These are phyloP conservation scores for Xerus rutilus DNA, from an alignment of 2,797 vertebrate genomes.

Conservation along the genomic window DNA sequence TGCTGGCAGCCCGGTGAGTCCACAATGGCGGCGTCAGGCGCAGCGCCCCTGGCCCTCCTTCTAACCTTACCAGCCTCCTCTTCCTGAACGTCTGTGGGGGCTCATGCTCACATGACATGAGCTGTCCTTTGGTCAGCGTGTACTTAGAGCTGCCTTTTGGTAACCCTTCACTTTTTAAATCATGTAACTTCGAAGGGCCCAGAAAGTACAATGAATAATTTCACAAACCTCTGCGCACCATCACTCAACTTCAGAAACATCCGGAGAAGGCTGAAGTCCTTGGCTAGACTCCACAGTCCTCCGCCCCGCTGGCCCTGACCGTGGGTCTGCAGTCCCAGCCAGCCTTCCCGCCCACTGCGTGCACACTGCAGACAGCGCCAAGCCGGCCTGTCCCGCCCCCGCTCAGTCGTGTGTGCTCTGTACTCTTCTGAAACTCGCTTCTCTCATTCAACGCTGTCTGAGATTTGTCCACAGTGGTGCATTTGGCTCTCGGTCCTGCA, in stretches of 20 bases:
- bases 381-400: not conserved
- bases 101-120: not conserved
- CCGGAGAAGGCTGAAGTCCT: not conserved
- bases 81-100: not conserved
- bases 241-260: not conserved
- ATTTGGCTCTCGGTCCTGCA: not conserved
- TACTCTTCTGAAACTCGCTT: not conserved
- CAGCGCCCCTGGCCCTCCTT: no score
- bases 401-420: not conserved
- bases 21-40: no score
- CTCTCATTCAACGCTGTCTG: not conserved
- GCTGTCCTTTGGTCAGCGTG: not conserved
- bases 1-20: no score
- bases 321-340: not conserved
- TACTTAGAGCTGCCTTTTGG: not conserved
- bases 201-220: not conserved
- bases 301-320: not conserved
- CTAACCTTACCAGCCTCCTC: not conserved
- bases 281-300: not conserved
- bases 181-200: not conserved
- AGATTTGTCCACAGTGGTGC: no score
- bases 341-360: no score
- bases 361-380: no score
- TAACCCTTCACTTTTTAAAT: not conserved
- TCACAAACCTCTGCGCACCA: not conserved